Base-by-base conservation (phyloP, 2,888 invertebrate genomes). In the Thalpophila matura region DNA sequence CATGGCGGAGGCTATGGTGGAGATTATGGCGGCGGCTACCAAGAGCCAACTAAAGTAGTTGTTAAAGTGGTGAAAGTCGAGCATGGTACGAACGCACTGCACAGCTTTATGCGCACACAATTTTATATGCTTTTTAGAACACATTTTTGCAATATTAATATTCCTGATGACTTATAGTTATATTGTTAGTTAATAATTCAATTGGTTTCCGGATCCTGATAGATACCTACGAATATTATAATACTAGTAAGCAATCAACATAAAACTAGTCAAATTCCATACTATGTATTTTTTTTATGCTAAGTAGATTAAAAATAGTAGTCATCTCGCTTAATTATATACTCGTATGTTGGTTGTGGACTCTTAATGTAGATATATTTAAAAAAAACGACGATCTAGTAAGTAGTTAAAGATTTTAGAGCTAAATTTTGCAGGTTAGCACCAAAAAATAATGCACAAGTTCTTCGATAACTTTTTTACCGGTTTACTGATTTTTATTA, bases 11-110 rank as follows among this genome's bases (percentile, higher is more conserved):
- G 59, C 26, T 69, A 71, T 12, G 81, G 81, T 5, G 82, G 82
- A 5, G 77, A 83, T 42, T 45, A 75, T 12, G 80, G 82, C 24
- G 77, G 66, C 16, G 83, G 83, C 29, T 83, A 88, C 53, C 77
- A 89, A 74, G 81, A 82, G 64, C 89, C 88, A 4, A 35, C 86
- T 4, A 90, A 91, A 76, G 86, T 82, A 4, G 67, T 89, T 45
- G 76, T 89, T 26, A 80, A 87, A 79, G 84, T 90, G 18, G 84
- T 90, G 22, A 89, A 91, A 76, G 88, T n/a, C n/a, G n/a, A 90
- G 58, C 83, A 82, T 37, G 80, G 82, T 79, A 82, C 81, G 84
- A 10, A 58, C 33, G 61, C 77, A 74, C 76, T 69, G 65, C 63
- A 67, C 66, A 68, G 58, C 66, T 79, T 79, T 29, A 53, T 57